Conservation (phyloP, 2,797 vertebrate genomes). For the Psittacula derbiana region DNA sequence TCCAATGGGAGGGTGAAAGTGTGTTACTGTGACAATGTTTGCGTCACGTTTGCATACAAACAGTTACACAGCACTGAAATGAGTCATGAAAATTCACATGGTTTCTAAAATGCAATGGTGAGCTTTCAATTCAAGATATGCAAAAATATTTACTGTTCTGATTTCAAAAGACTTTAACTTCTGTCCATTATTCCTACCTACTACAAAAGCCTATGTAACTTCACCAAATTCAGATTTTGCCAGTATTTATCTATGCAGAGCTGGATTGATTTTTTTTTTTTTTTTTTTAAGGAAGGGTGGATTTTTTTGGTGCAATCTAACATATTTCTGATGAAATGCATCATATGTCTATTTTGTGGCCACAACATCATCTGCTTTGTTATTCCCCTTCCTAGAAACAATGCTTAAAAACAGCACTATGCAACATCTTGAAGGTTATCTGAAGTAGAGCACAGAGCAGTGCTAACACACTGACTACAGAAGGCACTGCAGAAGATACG, state of each 20-base stretch:
- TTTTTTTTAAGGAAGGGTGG: background rate
- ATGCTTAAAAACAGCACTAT: background rate
- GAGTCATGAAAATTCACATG: conserved; percentile 58
- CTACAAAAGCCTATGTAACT: background rate
- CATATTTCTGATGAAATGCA: background rate
- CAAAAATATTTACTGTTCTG: conserved; percentile 50
- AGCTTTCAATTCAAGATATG: conserved; percentile 19
- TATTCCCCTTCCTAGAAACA: background rate
- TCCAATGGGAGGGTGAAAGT: background rate
- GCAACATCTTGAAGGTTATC: background rate
- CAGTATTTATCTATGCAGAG: background rate
- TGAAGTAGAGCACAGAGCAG: background rate
- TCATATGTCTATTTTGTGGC: background rate
- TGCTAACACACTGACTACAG: background rate
- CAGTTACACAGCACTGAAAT: conserved; percentile 46
- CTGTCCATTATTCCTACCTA: background rate
- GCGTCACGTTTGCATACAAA: conserved; percentile 53
- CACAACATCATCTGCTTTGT: background rate
- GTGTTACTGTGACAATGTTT: conserved; percentile 19
- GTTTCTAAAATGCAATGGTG: conserved; percentile 40
- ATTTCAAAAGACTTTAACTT: conserved; percentile 24
- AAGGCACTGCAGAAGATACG: background rate
- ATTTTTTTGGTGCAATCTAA: background rate
- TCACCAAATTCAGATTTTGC: background rate
- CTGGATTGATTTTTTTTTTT: too few relatives aligned